Evolutionary conservation across 2,888 invertebrate species (phyloP), one percentile per base, ranked within the genome.

Genomic region (Perizoma affinitatum): DNA sequence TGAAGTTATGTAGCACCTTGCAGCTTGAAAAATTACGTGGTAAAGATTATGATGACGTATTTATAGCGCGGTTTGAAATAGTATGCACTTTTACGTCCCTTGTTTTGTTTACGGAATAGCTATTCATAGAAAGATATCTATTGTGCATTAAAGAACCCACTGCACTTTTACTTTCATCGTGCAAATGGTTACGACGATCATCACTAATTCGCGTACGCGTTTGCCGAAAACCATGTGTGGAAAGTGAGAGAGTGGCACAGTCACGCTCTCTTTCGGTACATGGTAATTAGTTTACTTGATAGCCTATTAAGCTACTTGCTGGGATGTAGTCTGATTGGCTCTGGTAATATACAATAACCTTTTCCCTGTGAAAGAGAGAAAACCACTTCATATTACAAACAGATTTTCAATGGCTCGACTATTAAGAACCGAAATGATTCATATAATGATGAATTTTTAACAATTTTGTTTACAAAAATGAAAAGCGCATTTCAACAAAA

Each of bases 211-310:
- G 52, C 54, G 56, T 53, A 57, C 54, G 54, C 57, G 44, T 42
- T 59, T 63, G 59, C 54, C 66, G 50, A 55, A 70, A 68, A 62
- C 60, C 60, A 61, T 63, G 47, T 66, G 63, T 66, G 64, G 63
- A 84, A 83, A 83, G 83, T 73, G 78, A 83, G 80, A 79, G 79
- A 82, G 80, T 69, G 61, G 67, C 58, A 54, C 60, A 54, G 84
- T 84, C 80, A 85, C 84, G 87, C 81, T 86, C 86, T 85, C 83
- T 69, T 86, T 84, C 55, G 47, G 64, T 40, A 69, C 62, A 62
- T 66, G 70, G 71, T 78, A 86, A 86, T 86, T 85, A 84, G 72
- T 67, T 64, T 70, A 66, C 72, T 74, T 73, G 70, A 79, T 83
- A 82, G 79, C 70, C 83, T 78, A 82, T 82, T 82, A 82, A 49